phyloP scores from a whole-genome alignment of 2,888 invertebrate genomes.

The Crioceris asparagi region DNA sequence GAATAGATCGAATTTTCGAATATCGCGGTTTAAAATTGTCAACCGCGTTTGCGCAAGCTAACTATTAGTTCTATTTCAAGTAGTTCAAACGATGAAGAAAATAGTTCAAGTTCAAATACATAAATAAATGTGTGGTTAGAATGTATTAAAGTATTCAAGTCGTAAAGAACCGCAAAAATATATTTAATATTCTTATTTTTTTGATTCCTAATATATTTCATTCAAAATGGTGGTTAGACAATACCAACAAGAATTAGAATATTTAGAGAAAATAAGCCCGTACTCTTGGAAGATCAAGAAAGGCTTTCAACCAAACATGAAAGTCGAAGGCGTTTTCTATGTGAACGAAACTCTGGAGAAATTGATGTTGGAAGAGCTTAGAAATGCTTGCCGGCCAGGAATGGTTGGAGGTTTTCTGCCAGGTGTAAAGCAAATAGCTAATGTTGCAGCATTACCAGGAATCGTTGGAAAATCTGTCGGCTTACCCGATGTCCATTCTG shows the following conservation, averaged over 20 bases:
- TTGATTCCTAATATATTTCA: too few species aligned
- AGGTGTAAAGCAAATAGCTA: constrained; percentile 97
- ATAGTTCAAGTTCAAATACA: too few species aligned
- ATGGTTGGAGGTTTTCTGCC: constrained; percentile 94
- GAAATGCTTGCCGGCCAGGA: constrained; percentile 81
- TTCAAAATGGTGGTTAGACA: constrained; percentile 81
- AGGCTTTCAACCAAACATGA: constrained; percentile 99
- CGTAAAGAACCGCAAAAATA: too few species aligned
- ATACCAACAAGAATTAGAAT: constrained; percentile 89
- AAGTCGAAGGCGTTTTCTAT: constrained; percentile 95
- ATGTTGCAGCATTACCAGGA: constrained; percentile 96
- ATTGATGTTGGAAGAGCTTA: constrained; percentile 93
- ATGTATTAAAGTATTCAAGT: too few species aligned
- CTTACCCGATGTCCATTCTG: constrained; percentile 93
- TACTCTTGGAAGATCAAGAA: constrained; percentile 91
- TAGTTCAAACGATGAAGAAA: too few species aligned
- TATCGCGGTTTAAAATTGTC: too few species aligned
- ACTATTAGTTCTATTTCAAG: too few species aligned
- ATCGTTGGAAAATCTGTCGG: constrained; percentile 91
- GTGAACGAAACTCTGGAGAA: constrained; percentile 86
- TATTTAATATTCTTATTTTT: too few species aligned
- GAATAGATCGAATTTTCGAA: too few species aligned
- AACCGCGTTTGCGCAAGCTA: too few species aligned
- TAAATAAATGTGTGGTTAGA: too few species aligned
- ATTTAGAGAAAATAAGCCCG: constrained; percentile 77